phyloP scores from a whole-genome alignment of 2,888 invertebrate species.

The Gordius sp. region DNA sequence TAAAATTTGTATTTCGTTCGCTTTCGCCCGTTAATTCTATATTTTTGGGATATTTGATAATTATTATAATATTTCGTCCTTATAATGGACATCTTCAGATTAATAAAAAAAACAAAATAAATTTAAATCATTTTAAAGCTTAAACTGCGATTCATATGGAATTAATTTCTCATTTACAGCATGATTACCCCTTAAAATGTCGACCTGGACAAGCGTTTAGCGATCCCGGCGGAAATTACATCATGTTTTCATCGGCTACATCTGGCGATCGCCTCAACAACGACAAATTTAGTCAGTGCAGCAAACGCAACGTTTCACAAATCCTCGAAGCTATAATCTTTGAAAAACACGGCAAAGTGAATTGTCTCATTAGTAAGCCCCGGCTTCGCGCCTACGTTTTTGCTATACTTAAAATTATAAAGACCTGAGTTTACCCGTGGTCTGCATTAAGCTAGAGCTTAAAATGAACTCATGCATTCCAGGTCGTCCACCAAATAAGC shows the following conservation, averaged over 20 bases:
- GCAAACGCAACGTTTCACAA: constrained; percentile 61
- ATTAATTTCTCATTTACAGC: constrained; percentile 43
- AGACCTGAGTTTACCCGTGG: too few species aligned
- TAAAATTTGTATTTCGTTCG: too few species aligned
- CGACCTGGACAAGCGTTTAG: constrained; percentile 49
- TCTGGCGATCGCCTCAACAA: constrained; percentile 91
- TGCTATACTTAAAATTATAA: too few species aligned
- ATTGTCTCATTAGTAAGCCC: constrained; percentile 57
- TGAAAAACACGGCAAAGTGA: constrained; percentile 54
- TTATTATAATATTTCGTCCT: too few species aligned
- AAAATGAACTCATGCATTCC: too few species aligned
- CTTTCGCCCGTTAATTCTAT: too few species aligned
- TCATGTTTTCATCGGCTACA: constrained; percentile 98
- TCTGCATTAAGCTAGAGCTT: too few species aligned
- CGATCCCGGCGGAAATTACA: constrained; percentile 55
- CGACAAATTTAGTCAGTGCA: constrained; percentile 79
- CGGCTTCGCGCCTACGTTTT: too few species aligned
- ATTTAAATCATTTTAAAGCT: neutral
- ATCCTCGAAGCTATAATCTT: constrained; percentile 50
- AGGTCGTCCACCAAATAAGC: too few species aligned
- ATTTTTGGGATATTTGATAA: too few species aligned
- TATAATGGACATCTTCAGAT: too few species aligned
- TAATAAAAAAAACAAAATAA: neutral
- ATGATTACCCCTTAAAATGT: constrained; percentile 62
- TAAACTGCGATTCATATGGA: neutral